These are phyloP conservation scores for Lithobates sylvaticus DNA, from an alignment of 2,797 vertebrate genomes.

Conservation along the genomic window DNA sequence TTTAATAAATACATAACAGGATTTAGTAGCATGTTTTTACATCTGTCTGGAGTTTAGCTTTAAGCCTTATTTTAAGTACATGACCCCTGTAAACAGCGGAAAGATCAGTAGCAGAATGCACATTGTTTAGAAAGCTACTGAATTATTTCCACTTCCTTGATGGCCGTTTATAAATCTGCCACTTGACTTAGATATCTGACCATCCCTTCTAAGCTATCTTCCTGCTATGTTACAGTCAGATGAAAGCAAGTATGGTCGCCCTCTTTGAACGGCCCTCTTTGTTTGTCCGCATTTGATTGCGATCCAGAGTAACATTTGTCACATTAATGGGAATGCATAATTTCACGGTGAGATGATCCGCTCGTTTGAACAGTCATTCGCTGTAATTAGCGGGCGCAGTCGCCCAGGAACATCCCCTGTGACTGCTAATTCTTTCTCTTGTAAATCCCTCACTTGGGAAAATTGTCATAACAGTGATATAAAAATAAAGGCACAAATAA, in stretches of 20 bases:
- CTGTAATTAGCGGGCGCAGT: constrained; percentile 21
- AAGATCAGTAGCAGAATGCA: background rate
- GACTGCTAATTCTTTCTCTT: background rate
- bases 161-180: constrained; percentile 19
- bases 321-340: constrained; percentile 21
- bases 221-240: constrained; percentile 41
- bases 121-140: constrained; percentile 11
- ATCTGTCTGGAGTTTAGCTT: too few relatives aligned
- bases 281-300: constrained; percentile 13
- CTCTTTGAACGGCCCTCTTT: constrained; percentile 17
- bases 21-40: too few relatives aligned
- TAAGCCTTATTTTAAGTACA: background rate
- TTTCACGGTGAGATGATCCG: constrained; percentile 35
- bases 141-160: constrained; percentile 44
- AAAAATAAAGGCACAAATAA: background rate
- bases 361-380: constrained; percentile 14
- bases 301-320: constrained; percentile 50
- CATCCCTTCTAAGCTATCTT: constrained; percentile 35
- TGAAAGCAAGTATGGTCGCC: constrained; percentile 39
- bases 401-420: background rate
- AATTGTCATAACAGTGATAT: background rate
- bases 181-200: constrained; percentile 19
- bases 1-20: too few relatives aligned
- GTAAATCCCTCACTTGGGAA: background rate
- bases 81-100: background rate